A percentile compares a stretch with the other conserved stretches of the same genome.
Evolutionary conservation across 2,888 invertebrate species (phyloP).

Genomic region (Melipona bicolor): DNA sequence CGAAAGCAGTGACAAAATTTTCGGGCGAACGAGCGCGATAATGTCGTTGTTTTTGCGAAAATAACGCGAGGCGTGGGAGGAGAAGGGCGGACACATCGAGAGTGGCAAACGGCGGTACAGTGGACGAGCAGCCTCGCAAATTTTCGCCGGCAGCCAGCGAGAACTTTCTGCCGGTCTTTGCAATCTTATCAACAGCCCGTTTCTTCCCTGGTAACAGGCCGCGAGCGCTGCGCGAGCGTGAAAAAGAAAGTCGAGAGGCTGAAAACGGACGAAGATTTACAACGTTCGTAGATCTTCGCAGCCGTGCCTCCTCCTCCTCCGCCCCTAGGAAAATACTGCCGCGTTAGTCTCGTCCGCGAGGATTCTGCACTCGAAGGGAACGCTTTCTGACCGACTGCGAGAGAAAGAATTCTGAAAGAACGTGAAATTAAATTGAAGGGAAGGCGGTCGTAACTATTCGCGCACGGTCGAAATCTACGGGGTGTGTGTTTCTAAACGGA

Average conservation of each 20-base stretch:
- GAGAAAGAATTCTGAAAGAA: too few relatives aligned
- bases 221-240: slow-evolving; percentile 1
- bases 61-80: too few relatives aligned
- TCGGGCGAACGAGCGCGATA: too few relatives aligned
- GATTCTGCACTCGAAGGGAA: slow-evolving; percentile 34
- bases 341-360: slow-evolving; percentile 38
- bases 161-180: slow-evolving; percentile 10
- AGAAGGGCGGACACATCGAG: neutral
- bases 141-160: slow-evolving; percentile 22
- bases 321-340: slow-evolving; percentile 36
- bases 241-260: slow-evolving; percentile 48
- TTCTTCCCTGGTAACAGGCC: slow-evolving; percentile 30
- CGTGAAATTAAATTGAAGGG: too few relatives aligned
- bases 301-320: neutral
- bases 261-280: slow-evolving; percentile 61
- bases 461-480: too few relatives aligned
- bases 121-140: slow-evolving; percentile 26
- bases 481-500: too few relatives aligned
- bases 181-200: slow-evolving; percentile 53
- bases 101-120: neutral
- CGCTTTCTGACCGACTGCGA: too few relatives aligned
- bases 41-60: too few relatives aligned
- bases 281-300: slow-evolving; percentile 55
- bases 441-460: too few relatives aligned
- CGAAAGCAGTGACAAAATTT: too few relatives aligned